Base-by-base conservation (phyloP, 2,888 invertebrate species). In the Syrphus vitripennis region DNA sequence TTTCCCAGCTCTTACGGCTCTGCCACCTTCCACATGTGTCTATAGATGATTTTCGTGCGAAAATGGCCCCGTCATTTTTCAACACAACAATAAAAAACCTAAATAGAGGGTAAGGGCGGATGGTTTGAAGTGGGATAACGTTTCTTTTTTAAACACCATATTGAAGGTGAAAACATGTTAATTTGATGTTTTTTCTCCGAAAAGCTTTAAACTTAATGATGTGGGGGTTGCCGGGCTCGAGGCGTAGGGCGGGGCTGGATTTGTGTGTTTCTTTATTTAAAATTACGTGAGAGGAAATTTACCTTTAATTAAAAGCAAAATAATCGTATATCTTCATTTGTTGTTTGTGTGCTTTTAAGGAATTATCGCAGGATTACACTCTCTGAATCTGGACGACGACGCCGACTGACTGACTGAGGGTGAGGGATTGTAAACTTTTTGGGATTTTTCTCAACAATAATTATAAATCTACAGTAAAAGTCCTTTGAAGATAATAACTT, bases 301-400 rank as follows among this genome's bases (percentile, higher is more conserved):
- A 69, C 83, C 78, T 59, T 69, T 83, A 78, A 83, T 83, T 83
- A 83, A 83, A 83, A 77, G 59, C 4, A 53, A 74, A 61, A 61
- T 72, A 53, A 59, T 37, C 45, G 69, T 69, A 61, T 74, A 78
- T 77, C 59, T 71, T 53, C 29, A 16, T 31, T 5, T 55, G 55
- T 72, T 77, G 65, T 76, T 48, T 48, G 63, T 81, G 63, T 57
- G 57, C 37, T 75, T 75, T 55, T 55, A 61, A 63, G 70, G 55
- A 5, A 55, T 55, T 50, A 50, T 50, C 14, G n/a, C 50, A 26
- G n/a, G n/a, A 50, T 50, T 50, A 50, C 50, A 50, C 24, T 26
- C 14, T 50, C 3, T n/a, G 24, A 14, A 1, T 26, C 50, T 26
- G 50, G 50, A 50, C n/a, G 24, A 40, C 31, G n/a, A n/a, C n/a